These are phyloP conservation scores for Pyrocoelia pectoralis DNA, from an alignment of 2,888 invertebrate genomes.

Conservation along the genomic window DNA sequence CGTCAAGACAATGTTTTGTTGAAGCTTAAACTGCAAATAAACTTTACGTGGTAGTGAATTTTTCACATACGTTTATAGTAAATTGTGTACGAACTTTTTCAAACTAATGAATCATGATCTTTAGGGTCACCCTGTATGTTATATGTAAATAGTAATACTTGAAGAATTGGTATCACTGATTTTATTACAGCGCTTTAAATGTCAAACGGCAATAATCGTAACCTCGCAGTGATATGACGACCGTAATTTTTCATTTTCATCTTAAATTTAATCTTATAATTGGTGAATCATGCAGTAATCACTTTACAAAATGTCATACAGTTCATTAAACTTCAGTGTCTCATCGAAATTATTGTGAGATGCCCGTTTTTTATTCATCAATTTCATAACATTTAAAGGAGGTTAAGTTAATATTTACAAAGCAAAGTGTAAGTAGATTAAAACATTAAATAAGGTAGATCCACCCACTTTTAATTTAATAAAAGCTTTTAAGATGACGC, in stretches of 20 bases:
- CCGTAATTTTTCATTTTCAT: background rate
- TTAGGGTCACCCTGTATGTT: too few species aligned
- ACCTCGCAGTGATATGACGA: slow-evolving; percentile 7
- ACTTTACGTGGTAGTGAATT: too few species aligned
- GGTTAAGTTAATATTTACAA: slow-evolving; percentile 5
- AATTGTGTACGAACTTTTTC: too few species aligned
- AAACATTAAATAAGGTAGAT: background rate
- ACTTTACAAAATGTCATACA: background rate
- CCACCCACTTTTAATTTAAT: slow-evolving; percentile 10
- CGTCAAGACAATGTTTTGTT: too few species aligned
- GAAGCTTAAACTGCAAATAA: too few species aligned
- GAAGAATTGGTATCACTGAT: too few species aligned
- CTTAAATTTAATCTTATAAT: background rate
- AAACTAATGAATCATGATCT: too few species aligned
- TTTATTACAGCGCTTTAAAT: slow-evolving; percentile 1
- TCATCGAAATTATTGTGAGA: background rate
- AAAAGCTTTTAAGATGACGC: slow-evolving; percentile 58
- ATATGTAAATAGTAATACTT: background rate
- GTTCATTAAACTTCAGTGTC: background rate
- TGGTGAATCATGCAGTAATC: background rate
- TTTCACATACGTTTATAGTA: too few species aligned
- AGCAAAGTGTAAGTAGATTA: background rate
- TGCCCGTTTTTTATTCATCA: background rate
- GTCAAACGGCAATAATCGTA: slow-evolving; percentile 4
- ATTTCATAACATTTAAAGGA: background rate